Evolutionary conservation across 2,888 invertebrate genomes (phyloP), one percentile per base, ranked within the genome.

Genomic region (Lithophane leautieri): DNA sequence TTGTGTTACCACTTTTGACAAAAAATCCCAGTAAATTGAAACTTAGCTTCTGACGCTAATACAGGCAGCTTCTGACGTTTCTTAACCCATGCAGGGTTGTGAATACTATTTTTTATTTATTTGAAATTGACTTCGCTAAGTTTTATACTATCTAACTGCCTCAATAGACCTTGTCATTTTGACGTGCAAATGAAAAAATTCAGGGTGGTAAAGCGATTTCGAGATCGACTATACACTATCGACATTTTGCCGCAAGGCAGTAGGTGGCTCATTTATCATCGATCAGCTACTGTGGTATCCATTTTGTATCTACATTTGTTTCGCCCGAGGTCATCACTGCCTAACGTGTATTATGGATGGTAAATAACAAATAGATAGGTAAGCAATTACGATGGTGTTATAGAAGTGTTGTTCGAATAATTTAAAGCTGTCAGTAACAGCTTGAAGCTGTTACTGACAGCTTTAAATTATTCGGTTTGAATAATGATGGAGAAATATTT

Each of bases 191-290:
- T 40, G n/a, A 54, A 11, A 22, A n/a, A 11, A 40, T 12, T 56
- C 11, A 58, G 11, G 58, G 56, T 40, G 58, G 58, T 67, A 67
- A 56, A 12, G 7, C 12, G 4, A 56, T 40, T 56, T 34, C 3
- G 67, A 40, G 40, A 16, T 40, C 40, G n/a, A n/a, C 4, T 19
- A 11, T 40, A 71, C 40, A 62, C n/a, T 81, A 85, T 86, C 79
- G 78, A 85, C 70, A 72, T 79, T 77, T 70, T 56, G 58, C 69
- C 66, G 70, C 74, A 47, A 68, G 56, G 65, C 54, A 62, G 56
- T 61, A 69, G 34, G 22, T 66, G 52, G 63, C 34, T 54, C 72
- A 70, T 78, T 79, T 78, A 74, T 76, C 77, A 88, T 86, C 76
- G 77, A 86, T 88, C 77, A 69, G 73, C 78, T 67, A 47, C 70